Evolutionary conservation across 2,113 vertebrate genomes (phyloP), one percentile per base, ranked within the genome.

Genomic region (Arenaria interpres): DNA sequence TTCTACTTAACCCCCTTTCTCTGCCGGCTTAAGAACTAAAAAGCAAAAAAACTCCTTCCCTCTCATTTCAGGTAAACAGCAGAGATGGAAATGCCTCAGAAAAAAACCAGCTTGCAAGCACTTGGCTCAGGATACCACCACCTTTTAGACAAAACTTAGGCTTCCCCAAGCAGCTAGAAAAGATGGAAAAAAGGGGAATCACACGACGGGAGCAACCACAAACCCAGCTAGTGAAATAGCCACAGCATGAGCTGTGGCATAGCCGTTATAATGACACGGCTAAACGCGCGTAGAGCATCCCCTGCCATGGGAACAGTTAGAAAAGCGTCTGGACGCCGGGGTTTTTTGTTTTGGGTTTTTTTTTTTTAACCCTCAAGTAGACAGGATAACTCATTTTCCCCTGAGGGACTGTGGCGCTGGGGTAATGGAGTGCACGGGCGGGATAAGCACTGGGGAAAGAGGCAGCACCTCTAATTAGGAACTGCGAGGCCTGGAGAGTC

Each of bases 41-140:
- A 6, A n/a, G 30, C 12, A 12, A 54, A 33, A 37, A 54, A 79
- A 43, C 66, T 10, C 37, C 21, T 39, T 12, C 20, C 18, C 2
- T 39, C 46, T 23, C 7, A 24, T 17, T 62, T 39, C 13, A 5
- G 27, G 23, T 2, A 22, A 63, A 15, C 28, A 2, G 10, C 1
- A 6, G 0, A 3, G 20, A 12, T 0, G 19, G 5, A 39, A 30
- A 28, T 2, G 10, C 50, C n/a, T 8, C 41, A 0, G 4, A n/a
- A 54, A 53, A 28, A 51, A 71, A 24, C 7, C 4, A 1, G 32
- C 33, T 13, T 3, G 12, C 46, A 3, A 3, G 23, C 21, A 6
- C 11, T 7, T 24, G 53, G 27, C 37, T 45, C 32, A 1, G 5
- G 45, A 35, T 4, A 5, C 8, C 7, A 7, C 3, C 1, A 8